Conservation (phyloP, 2,797 vertebrate species). For the Podarcis lilfordi region DNA sequence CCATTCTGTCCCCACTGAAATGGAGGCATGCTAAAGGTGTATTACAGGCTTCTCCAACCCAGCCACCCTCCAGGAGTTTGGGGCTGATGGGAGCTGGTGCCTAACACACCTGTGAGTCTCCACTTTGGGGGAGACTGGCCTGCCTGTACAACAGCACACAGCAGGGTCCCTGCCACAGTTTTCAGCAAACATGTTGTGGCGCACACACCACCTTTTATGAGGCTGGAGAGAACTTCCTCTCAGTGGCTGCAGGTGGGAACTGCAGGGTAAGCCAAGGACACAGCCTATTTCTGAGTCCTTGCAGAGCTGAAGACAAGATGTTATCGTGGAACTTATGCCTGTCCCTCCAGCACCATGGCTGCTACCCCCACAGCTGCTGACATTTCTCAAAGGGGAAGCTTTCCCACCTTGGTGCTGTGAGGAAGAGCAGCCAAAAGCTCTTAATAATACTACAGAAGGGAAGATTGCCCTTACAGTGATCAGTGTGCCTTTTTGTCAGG, state of each 20-base stretch:
- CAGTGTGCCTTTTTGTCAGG: neutral
- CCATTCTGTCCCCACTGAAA: neutral
- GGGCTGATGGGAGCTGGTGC: no score
- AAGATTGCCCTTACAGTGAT: neutral
- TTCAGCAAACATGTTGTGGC: neutral
- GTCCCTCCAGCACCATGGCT: neutral
- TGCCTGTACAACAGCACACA: no score
- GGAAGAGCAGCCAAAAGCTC: neutral
- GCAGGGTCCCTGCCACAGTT: no score
- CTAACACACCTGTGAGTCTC: no score
- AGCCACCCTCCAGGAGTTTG: no score
- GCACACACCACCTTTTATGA: neutral
- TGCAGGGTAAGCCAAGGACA: constrained; percentile 11
- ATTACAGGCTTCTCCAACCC: neutral
- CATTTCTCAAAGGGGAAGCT: neutral
- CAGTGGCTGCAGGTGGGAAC: neutral
- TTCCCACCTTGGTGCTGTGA: neutral
- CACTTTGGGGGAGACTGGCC: no score
- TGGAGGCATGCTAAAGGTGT: neutral
- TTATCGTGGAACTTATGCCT: neutral
- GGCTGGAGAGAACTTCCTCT: neutral
- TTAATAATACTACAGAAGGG: neutral
- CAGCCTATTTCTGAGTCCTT: no score
- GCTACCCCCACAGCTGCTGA: neutral
- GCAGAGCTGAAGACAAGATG: neutral